Conservation (phyloP, 2,113 vertebrate genomes). For the Potamarius usumacintae region DNA sequence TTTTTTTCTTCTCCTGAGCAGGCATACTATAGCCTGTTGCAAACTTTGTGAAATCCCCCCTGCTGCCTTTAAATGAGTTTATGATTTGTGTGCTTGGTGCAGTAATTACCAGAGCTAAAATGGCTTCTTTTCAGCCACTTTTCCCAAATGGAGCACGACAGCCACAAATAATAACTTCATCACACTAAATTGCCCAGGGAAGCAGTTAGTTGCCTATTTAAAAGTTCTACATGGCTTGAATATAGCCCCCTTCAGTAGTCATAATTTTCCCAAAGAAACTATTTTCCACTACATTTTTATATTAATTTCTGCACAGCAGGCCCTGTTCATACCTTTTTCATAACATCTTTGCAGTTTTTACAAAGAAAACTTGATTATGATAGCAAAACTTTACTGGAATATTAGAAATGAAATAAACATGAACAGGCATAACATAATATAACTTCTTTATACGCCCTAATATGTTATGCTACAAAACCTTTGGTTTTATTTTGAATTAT, state of each 20-base stretch:
- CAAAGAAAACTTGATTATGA: background rate
- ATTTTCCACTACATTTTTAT: background rate
- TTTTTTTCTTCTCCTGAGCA: background rate
- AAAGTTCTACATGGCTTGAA: background rate
- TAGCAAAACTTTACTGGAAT: background rate
- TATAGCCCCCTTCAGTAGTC: background rate
- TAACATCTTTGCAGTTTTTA: background rate
- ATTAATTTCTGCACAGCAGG: constrained; percentile 2
- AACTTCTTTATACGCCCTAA: background rate
- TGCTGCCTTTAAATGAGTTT: background rate
- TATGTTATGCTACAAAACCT: background rate
- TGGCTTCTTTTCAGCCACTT: constrained; percentile 13
- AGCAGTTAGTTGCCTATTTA: background rate
- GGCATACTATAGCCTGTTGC: background rate
- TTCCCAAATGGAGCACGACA: constrained; percentile 11
- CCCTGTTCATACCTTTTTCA: background rate
- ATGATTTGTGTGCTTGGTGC: constrained; percentile 17
- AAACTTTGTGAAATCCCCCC: background rate
- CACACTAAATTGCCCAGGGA: background rate
- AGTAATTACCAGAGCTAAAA: background rate
- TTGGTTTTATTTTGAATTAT: background rate
- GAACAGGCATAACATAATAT: background rate
- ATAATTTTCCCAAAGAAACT: constrained; percentile 4
- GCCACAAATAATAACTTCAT: constrained; percentile 19
- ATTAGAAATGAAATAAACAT: background rate